phyloP scores from a whole-genome alignment of 2,113 vertebrate species.

The Toxotes jaculatrix region DNA sequence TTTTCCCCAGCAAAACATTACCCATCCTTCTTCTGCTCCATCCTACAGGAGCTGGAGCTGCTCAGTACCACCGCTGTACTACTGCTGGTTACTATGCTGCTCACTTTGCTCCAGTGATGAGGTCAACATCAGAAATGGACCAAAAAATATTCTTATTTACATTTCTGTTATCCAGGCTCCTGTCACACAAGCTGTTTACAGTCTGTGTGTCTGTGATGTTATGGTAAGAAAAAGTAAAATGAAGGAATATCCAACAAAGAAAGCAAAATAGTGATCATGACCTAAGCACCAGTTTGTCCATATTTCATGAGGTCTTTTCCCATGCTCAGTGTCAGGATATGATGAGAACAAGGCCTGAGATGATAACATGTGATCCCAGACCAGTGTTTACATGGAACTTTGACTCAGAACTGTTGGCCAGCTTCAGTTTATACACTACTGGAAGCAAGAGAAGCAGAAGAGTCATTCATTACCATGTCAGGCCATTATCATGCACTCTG shows the following conservation, averaged over 20 bases:
- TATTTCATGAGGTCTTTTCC: neutral
- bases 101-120: neutral
- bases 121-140: neutral
- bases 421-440: neutral
- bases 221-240: no score
- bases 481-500: neutral
- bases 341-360: neutral
- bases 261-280: no score
- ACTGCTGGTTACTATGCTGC: neutral
- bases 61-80: neutral
- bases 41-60: neutral
- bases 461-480: neutral
- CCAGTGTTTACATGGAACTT: neutral
- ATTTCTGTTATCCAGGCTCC: no score
- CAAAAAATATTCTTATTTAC: no score
- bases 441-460: neutral
- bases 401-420: neutral
- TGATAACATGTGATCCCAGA: neutral
- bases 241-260: no score
- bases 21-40: neutral
- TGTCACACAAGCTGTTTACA: neutral
- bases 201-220: neutral
- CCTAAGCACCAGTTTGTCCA: no score
- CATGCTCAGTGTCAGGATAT: neutral
- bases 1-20: neutral